A percentile compares a stretch with the other conserved stretches of the same genome.
Conservation (phyloP, 2,797 vertebrate genomes). For the Crotalus adamanteus region DNA sequence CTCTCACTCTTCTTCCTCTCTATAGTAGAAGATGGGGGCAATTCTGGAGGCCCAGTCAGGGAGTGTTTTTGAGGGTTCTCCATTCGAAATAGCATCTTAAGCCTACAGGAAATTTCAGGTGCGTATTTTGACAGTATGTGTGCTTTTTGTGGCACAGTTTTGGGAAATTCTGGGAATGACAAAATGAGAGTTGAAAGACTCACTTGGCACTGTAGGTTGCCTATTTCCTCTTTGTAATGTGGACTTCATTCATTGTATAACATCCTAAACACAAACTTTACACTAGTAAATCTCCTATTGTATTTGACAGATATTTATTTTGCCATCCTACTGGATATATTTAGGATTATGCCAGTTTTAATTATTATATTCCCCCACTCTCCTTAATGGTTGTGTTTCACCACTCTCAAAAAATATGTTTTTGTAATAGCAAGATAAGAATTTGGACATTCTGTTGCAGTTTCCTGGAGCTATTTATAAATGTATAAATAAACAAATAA, state of each 20-base stretch:
- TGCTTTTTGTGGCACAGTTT: background rate
- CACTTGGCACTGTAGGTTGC: background rate
- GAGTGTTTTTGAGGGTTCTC: background rate
- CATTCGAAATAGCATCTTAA: background rate
- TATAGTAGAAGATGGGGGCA: background rate
- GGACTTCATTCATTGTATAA: background rate
- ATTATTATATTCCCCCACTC: background rate
- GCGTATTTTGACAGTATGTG: background rate
- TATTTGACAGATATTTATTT: conserved; percentile 23
- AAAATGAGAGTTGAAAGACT: background rate
- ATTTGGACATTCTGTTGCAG: conserved; percentile 46
- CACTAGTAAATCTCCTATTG: background rate
- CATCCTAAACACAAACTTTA: conserved; percentile 17
- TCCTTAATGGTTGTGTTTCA: conserved; percentile 35
- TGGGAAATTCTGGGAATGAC: background rate
- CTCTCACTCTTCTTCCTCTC: background rate
- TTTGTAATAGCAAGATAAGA: background rate
- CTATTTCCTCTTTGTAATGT: background rate
- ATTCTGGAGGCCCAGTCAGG: background rate
- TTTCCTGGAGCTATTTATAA: conserved; percentile 65
- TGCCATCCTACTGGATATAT: conserved; percentile 4
- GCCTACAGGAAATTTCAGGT: background rate
- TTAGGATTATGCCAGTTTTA: conserved; percentile 15
- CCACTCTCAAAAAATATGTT: background rate
- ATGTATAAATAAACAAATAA: background rate